Conservation (phyloP, 2,113 vertebrate species). For the Ophthalmolycus amberensis region DNA sequence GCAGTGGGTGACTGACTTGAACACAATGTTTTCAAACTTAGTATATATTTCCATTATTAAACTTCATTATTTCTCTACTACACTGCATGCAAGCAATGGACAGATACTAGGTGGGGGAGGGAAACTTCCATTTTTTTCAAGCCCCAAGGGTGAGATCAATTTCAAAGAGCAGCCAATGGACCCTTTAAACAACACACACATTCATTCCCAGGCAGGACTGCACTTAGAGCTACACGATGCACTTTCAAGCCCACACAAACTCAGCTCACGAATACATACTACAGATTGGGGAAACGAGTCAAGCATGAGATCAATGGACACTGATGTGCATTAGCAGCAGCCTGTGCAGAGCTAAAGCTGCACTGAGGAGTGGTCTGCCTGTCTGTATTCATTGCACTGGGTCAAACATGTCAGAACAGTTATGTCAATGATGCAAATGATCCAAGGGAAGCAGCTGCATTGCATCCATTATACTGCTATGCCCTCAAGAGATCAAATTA, state of each 20-base stretch:
- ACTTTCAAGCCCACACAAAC: slow-evolving; percentile 31
- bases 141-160: slow-evolving; percentile 31
- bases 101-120: slow-evolving; percentile 4
- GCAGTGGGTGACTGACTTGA: not conserved
- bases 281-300: not conserved
- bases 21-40: not conserved
- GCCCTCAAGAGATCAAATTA: not conserved
- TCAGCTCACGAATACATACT: not conserved
- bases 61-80: not conserved
- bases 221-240: slow-evolving; percentile 8
- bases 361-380: slow-evolving; percentile 38
- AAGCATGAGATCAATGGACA: slow-evolving; percentile 39
- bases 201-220: slow-evolving; percentile 10
- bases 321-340: slow-evolving; percentile 44
- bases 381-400: slow-evolving; percentile 38
- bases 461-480: slow-evolving; percentile 8
- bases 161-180: slow-evolving; percentile 21
- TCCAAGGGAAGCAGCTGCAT: slow-evolving; percentile 6
- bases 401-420: slow-evolving; percentile 64
- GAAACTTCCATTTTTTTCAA: slow-evolving; percentile 7
- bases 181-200: slow-evolving; percentile 1
- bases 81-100: not conserved
- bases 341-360: slow-evolving; percentile 24
- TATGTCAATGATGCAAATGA: slow-evolving; percentile 43
- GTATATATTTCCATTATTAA: not conserved